Base-by-base conservation (phyloP, 2,113 vertebrate genomes). In the Forbesichthys papilliferus region DNA sequence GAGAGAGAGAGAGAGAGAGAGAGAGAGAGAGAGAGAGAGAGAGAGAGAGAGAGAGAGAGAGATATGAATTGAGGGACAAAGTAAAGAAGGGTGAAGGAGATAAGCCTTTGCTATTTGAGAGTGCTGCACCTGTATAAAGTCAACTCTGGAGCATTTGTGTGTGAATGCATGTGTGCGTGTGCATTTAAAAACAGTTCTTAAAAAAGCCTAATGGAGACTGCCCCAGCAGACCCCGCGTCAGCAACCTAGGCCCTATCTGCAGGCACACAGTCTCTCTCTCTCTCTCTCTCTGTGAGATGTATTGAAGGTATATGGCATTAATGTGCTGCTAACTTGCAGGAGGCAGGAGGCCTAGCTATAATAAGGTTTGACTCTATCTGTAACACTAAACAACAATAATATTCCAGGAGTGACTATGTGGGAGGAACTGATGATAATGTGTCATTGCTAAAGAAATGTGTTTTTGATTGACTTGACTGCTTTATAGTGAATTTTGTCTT, bases 151-250 rank as follows among this genome's bases (percentile, higher is more conserved):
- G 20, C 16, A 12, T 33, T 13, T 42, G 77, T 63, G 61, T 16
- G 60, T 54, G 55, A 69, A 69, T 66, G 18, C 64, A 18, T 33
- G 18, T 60, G 18, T 69, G 49, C 49, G 20, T 57, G 48, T 69
- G 64, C 71, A 66, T 66, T 81, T 71, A 73, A 71, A 71, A 63
- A 61, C 67, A 64, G 64, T 48, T 73, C 54, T 53, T 74, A 62
- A 71, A 73, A 76, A 73, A 71, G 58, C 67, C 75, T 78, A 69
- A 79, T 64, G 69, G 66, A 71, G 18, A 73, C 53, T 60, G 16
- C 42, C 77, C 67, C 60, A 51, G 64, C 68, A 65, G 69, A 82
- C 56, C 66, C 55, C 16, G 52, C n/a, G 16, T 55, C 64, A 54
- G 71, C 69, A 69, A 70, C 65, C 9, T 18, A 11, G 18, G 14